These are phyloP conservation scores for Melanotaenia pygmaea DNA, from an alignment of 2,797 vertebrate genomes.

Conservation along the genomic window DNA sequence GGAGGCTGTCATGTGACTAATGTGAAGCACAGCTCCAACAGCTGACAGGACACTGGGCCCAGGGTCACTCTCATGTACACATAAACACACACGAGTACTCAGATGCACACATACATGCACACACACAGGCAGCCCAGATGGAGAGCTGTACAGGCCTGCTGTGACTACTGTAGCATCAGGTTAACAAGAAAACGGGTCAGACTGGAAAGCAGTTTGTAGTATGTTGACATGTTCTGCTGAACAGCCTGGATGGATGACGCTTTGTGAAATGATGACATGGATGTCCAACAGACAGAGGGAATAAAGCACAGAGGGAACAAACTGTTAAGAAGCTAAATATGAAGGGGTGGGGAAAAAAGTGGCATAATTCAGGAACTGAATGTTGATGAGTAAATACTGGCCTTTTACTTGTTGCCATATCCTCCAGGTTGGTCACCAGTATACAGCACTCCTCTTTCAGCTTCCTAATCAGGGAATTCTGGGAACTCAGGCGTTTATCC, in stretches of 20 bases:
- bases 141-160: slow-evolving; percentile 77
- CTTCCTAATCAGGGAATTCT: slow-evolving; percentile 89
- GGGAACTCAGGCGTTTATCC: slow-evolving; percentile 88
- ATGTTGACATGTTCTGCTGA: slow-evolving; percentile 60
- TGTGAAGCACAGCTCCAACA: slow-evolving; percentile 85
- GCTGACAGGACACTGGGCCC: slow-evolving; percentile 85
- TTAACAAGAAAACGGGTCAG: slow-evolving; percentile 83
- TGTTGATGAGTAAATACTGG: slow-evolving; percentile 45
- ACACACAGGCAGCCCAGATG: slow-evolving; percentile 71
- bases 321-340: not conserved
- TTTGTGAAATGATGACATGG: slow-evolving; percentile 51
- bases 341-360: not conserved
- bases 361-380: not conserved
- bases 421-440: slow-evolving; percentile 86
- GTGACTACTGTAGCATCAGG: slow-evolving; percentile 82
- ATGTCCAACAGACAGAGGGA: slow-evolving; percentile 44
- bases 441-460: slow-evolving; percentile 89
- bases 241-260: slow-evolving; percentile 62
- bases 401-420: slow-evolving; percentile 87
- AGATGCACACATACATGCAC: slow-evolving; percentile 26
- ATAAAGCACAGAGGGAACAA: slow-evolving; percentile 35
- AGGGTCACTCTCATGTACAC: slow-evolving; percentile 74
- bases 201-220: slow-evolving; percentile 67
- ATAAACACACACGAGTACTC: slow-evolving; percentile 22
- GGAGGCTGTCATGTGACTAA: slow-evolving; percentile 87